Evolutionary conservation across 2,113 vertebrate genomes (phyloP).

Genomic region (Crotalus tigris): DNA sequence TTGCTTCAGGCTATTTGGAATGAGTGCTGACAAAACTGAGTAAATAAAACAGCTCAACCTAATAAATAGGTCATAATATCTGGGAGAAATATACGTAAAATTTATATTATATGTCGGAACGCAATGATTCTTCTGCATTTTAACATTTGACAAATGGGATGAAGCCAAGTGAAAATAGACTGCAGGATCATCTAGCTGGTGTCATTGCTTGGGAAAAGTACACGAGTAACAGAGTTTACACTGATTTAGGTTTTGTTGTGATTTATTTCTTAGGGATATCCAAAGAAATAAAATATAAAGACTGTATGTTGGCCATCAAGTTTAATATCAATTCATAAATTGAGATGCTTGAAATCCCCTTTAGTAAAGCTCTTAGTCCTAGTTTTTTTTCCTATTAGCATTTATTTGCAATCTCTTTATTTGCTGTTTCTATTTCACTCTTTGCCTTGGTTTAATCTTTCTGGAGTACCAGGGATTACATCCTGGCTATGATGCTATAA

Average conservation of each 20-base stretch:
- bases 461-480: not conserved
- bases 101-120: slow-evolving; percentile 4
- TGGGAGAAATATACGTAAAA: not conserved
- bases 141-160: not conserved
- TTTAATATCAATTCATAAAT: not conserved
- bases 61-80: not conserved
- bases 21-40: not conserved
- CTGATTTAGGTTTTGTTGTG: not conserved
- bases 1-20: slow-evolving; percentile 18
- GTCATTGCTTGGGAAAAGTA: not conserved
- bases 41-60: not conserved
- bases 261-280: slow-evolving; percentile 5
- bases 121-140: slow-evolving; percentile 21
- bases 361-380: not conserved
- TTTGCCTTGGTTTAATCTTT: not conserved
- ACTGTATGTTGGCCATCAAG: not conserved
- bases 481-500: too few relatives aligned
- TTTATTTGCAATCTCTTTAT: not conserved
- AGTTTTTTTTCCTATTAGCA: not conserved
- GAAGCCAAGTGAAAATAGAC: not conserved
- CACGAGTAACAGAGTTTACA: not conserved
- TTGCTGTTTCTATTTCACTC: not conserved
- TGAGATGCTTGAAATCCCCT: not conserved
- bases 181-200: not conserved
- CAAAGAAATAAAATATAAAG: slow-evolving; percentile 12